Evolutionary conservation across 2,888 invertebrate species (phyloP).

Genomic region (Caenorhabditis sinica): DNA sequence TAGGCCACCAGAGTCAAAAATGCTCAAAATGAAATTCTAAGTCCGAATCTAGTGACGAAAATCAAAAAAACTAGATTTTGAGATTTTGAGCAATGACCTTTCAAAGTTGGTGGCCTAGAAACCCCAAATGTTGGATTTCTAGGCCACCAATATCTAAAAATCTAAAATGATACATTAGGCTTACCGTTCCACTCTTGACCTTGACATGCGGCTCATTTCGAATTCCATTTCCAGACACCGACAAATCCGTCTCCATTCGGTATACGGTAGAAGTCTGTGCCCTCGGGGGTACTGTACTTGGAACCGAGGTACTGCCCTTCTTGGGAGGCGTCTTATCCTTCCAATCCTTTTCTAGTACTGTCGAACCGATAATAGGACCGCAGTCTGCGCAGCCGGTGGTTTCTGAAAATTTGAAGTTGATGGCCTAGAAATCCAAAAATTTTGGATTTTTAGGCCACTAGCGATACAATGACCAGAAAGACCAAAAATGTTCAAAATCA

Average conservation of each 20-base stretch:
- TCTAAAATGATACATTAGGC: too few species aligned
- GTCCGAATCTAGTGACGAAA: too few species aligned
- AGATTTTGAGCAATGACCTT: too few species aligned
- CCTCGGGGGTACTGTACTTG: slow-evolving; percentile 4
- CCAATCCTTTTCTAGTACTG: slow-evolving; percentile 67
- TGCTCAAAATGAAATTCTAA: too few species aligned
- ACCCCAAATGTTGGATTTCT: too few species aligned
- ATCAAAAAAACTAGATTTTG: too few species aligned
- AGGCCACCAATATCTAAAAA: background rate
- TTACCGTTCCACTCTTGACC: slow-evolving; percentile 56
- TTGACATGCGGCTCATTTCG: slow-evolving; percentile 39
- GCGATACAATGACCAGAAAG: too few species aligned
- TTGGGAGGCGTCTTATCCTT: slow-evolving; percentile 40
- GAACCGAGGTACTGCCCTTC: background rate
- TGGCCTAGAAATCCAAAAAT: too few species aligned
- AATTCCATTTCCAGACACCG: slow-evolving; percentile 41
- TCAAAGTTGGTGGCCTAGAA: too few species aligned
- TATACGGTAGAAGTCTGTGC: slow-evolving; percentile 58
- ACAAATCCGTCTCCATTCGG: slow-evolving; percentile 69
- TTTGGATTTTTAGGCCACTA: too few species aligned
- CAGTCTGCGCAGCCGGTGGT: slow-evolving; percentile 73
- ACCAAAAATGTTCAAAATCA: too few species aligned
- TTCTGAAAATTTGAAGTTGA: background rate
- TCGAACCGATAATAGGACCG: slow-evolving; percentile 72
- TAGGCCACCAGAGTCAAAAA: too few species aligned